These are phyloP conservation scores for Amazona vittata DNA, from an alignment of 2,113 vertebrate species.

Conservation along the genomic window DNA sequence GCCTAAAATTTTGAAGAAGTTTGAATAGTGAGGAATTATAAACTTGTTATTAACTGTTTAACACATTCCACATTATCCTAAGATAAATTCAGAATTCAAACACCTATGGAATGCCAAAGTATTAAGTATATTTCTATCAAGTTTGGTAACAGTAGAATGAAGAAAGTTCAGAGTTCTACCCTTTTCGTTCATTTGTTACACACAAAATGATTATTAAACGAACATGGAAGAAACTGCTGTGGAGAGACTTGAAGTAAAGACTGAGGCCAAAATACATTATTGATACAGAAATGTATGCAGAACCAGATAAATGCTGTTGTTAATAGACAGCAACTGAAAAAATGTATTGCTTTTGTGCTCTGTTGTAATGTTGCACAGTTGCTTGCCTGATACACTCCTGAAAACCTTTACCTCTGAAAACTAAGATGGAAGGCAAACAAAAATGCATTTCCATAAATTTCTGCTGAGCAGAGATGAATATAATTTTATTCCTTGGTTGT, in stretches of 20 bases:
- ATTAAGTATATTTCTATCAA: fast-evolving
- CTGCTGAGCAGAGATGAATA: not conserved
- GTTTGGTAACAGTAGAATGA: not conserved
- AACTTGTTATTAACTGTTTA: not conserved
- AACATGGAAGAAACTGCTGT: not conserved
- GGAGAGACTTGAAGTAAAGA: not conserved
- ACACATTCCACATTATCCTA: not conserved
- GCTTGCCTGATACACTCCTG: not conserved
- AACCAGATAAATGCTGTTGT: not conserved
- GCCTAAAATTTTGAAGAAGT: not conserved
- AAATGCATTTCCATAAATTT: not conserved
- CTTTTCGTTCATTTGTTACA: not conserved
- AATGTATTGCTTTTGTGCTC: not conserved
- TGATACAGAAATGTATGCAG: not conserved
- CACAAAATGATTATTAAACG: not conserved
- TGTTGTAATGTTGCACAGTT: not conserved
- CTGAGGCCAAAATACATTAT: not conserved
- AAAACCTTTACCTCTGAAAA: not conserved
- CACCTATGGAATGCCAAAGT: not conserved
- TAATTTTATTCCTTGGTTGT: not conserved
- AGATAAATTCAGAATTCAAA: not conserved
- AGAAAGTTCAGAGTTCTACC: not conserved
- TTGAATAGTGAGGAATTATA: not conserved
- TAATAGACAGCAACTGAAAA: not conserved
- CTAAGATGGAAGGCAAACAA: not conserved